Evolutionary conservation across 2,888 invertebrate species (phyloP), one percentile per base, ranked within the genome.

Genomic region (Incurvaria masculella): DNA sequence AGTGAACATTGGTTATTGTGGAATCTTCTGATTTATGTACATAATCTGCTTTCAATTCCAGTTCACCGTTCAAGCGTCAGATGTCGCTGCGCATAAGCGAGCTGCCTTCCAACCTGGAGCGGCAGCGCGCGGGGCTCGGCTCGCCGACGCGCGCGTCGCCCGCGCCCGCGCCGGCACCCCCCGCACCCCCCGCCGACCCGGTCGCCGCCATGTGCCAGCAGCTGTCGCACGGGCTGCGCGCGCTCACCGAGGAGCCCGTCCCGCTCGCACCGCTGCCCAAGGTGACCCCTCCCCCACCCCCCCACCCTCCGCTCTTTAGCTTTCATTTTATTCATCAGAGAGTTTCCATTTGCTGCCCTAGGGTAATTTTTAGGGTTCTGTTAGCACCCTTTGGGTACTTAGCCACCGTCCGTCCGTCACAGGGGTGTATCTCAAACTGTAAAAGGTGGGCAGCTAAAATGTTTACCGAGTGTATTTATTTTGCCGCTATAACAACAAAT

Each of bases 61-160:
- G 89, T 62, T 94, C 94, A 17, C 97, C 91, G 52, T 98, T 94
- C 79, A 97, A 98, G 79, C 84, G 97, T 42, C 96, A 97, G 71
- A 88, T 97, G 82, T 97, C 97, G 52, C 82, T 97, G 55, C 88
- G 97, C 53, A 88, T 97, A 60, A 93, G 90, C 68, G 97, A 97
- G 80, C 83, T 97, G 69, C 97, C 97, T 50, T 97, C 97, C 61
- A 97, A 94, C 66, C 76, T 96, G 60, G 95, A 96, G 75, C 85
- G 97, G 44, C 80, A 56, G 83, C 88, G 59, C 76, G 83, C 68
- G 83, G 90, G 72, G 2, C 62, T 85, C 84, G 79, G 89, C 85
- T 76, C 92, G 82, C 79, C 91, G 84, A 69, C 81, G 87, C 60
- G 88, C 83, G 56, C 85, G 83, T 67, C 87, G 85, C 14, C 72